phyloP scores from a whole-genome alignment of 1,140 invertebrate species.

The Drosophila neocordata region DNA sequence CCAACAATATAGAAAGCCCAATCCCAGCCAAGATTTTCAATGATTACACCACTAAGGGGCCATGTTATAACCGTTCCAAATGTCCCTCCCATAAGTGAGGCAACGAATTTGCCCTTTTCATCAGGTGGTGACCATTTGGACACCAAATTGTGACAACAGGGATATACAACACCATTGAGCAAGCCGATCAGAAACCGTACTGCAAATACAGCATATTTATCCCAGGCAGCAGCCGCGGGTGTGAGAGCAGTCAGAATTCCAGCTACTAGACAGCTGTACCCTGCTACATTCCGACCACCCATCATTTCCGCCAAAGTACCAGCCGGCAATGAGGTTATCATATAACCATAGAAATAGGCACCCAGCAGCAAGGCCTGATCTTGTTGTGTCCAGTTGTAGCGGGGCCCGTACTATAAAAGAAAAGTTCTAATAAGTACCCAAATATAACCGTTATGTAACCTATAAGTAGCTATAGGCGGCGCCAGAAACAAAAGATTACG shows the following conservation, averaged over 20 bases:
- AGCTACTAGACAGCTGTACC: slow-evolving; percentile 84
- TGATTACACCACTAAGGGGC: slow-evolving; percentile 87
- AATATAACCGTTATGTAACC: not conserved
- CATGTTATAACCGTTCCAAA: slow-evolving; percentile 91
- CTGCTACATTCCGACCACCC: slow-evolving; percentile 88
- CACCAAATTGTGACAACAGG: slow-evolving; percentile 88
- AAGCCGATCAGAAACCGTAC: slow-evolving; percentile 87
- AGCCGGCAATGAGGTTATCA: slow-evolving; percentile 85
- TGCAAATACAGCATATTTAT: slow-evolving; percentile 85
- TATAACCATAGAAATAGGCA: slow-evolving; percentile 88
- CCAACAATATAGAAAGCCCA: slow-evolving; percentile 89
- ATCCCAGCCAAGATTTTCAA: slow-evolving; percentile 87
- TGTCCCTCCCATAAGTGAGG: slow-evolving; percentile 89
- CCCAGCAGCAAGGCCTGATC: slow-evolving; percentile 87
- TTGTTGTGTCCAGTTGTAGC: slow-evolving; percentile 85
- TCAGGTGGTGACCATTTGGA: slow-evolving; percentile 90
- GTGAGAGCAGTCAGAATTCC: slow-evolving; percentile 88
- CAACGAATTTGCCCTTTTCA: slow-evolving; percentile 90
- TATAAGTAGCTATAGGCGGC: too few species aligned
- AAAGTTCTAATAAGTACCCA: not conserved
- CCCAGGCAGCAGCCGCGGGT: slow-evolving; percentile 86
- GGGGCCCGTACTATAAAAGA: slow-evolving; percentile 83
- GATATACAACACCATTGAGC: slow-evolving; percentile 88
- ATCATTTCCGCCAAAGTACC: slow-evolving; percentile 89
- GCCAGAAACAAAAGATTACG: too few species aligned